Conservation (phyloP, 2,797 vertebrate genomes). For the Sciurus vulgaris region DNA sequence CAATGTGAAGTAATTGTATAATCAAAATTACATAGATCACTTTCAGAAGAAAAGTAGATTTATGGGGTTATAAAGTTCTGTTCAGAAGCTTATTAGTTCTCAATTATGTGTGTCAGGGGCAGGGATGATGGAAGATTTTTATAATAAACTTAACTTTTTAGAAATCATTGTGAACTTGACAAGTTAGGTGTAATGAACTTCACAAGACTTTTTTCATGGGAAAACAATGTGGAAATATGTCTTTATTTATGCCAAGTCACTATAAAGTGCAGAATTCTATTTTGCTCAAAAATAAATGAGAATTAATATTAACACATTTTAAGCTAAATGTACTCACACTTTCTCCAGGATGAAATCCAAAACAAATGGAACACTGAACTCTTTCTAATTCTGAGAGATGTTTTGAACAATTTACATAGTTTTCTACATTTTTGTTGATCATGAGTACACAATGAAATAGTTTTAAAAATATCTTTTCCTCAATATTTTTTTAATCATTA, state of each 20-base stretch:
- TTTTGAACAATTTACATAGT: background rate
- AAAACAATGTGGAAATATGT: background rate
- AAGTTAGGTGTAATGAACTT: background rate
- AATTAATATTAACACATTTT: conserved; percentile 2
- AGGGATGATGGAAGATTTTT: background rate
- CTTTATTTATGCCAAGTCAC: conserved; percentile 40
- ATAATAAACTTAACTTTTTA: background rate
- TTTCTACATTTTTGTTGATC: background rate
- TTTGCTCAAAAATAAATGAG: conserved; percentile 14
- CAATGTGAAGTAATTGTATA: background rate
- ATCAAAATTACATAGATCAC: background rate
- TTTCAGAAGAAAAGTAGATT: background rate
- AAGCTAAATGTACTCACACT: background rate
- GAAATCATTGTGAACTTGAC: background rate
- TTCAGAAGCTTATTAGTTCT: background rate
- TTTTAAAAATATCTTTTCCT: background rate
- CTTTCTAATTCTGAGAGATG: background rate
- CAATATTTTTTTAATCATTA: conserved; percentile 65
- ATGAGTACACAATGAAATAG: background rate
- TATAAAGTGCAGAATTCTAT: background rate
- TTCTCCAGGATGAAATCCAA: background rate
- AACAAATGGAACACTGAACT: background rate
- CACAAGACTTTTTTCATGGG: background rate
- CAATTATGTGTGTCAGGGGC: accelerated
- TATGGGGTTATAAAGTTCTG: background rate